Evolutionary conservation across 2,797 vertebrate genomes (phyloP), one percentile per base, ranked within the genome.

Genomic region (Martes flavigula): DNA sequence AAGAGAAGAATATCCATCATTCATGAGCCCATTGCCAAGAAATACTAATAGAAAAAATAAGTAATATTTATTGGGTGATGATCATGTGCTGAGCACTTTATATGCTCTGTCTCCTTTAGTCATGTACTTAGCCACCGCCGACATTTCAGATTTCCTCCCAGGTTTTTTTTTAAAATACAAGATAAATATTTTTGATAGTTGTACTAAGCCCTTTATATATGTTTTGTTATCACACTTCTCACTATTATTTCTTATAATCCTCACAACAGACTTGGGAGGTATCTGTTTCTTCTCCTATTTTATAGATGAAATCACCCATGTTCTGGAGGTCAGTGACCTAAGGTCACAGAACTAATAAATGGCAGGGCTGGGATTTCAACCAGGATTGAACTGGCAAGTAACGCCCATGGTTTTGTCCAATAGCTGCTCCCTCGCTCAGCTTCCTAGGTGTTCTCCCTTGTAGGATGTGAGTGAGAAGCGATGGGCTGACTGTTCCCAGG

Each of bases 41-140:
- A 93, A 60, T 30, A 66, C 20, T 27, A 73, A 27, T 27, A 54
- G 62, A 83, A 90, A 93, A 56, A 56, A 75, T 15, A 64, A 30
- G 38, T 78, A 43, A 8, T 7, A 40, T 62, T 60, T 77, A 51
- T 13, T 60, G 51, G 77, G 51, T n/a, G 32, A 64, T 38, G 46
- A 10, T 73, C 40, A 40, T 1, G 35, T 10, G 1, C n/a, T 30
- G 10, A 90, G 56, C 35, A 58, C 32, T 21, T 88, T 32, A 7
- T 43, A 30, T 1, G 18, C 56, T 30, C 56, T 64, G 13, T 51
- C 70, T 86, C 46, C 46, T 66, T 68, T 43, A 78, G 12, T n/a
- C 9, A n/a, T 88, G 75, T 23, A 86, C 46, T 20, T 82, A 82
- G 13, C 66, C 27, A 56, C 32, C n/a, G 7, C 30, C 15, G 40